Evolutionary conservation across 1,140 invertebrate genomes (phyloP), one percentile per base, ranked within the genome.

Genomic region (Aleiodes sp.): DNA sequence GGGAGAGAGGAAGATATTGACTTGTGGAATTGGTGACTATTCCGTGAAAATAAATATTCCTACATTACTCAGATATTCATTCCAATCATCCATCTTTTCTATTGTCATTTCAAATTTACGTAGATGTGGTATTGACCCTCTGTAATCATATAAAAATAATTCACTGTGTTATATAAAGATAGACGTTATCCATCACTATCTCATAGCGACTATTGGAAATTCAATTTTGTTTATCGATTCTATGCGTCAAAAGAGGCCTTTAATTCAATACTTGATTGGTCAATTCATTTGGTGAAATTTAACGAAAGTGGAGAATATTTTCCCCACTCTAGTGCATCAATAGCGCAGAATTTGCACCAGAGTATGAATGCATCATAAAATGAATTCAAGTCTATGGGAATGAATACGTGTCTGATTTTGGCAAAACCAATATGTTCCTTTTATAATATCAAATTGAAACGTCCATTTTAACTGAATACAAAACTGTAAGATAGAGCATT

Each of bases 271-370:
- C 60, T 14, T 62, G 60, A 62, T 62, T 62, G 60, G 21, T 31
- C 60, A 62, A 62, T 62, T 62, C 31, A 62, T 33, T 62, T 37
- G 10, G 14, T 62, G 60, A 62, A 62, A 62, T 62, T 21, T 12
- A 24, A 21, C 1, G 2, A 43, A 28, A 2, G 61, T 14, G 29
- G n/a, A 16, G 31, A 35, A 24, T 10, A n/a, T n/a, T n/a, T n/a
- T n/a, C n/a, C n/a, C n/a, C n/a, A n/a, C n/a, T n/a, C n/a, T n/a
- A n/a, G n/a, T n/a, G 4, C 60, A 35, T 21, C 46, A 21, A 52
- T 52, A 24, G 21, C 46, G 26, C 4, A 21, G 26, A 26, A 52
- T 52, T 52, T 52, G 4, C 46, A 26, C 46, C 31, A 35, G n/a
- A n/a, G n/a, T n/a, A 24, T 52, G 21, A 52, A 52, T 52, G 21